Conservation (phyloP, 1,140 invertebrate genomes). For the Drosophila hydei region DNA sequence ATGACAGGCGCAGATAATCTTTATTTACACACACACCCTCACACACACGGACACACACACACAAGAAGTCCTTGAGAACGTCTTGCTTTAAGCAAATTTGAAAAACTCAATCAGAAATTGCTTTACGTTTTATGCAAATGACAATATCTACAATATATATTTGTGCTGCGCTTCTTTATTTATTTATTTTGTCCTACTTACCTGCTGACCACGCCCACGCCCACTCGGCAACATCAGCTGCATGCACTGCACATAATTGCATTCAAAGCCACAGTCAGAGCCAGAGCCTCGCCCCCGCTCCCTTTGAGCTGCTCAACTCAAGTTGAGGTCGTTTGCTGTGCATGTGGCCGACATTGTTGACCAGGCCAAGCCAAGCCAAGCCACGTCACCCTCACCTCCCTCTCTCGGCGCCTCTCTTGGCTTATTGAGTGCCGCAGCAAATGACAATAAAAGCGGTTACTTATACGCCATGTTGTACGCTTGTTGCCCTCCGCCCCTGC, state of each 20-base stretch:
- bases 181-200: constrained; percentile 72
- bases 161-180: constrained; percentile 39
- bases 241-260: constrained; percentile 75
- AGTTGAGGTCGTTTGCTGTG: constrained; percentile 33
- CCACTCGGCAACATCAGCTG: constrained; percentile 14
- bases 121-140: constrained; percentile 16
- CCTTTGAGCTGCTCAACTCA: background rate
- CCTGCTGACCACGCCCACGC: constrained; percentile 38
- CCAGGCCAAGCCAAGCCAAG: constrained; percentile 11
- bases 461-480: constrained; percentile 66
- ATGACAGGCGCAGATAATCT: constrained; percentile 65
- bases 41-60: constrained; percentile 28
- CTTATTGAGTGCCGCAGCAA: constrained; percentile 55
- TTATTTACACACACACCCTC: constrained; percentile 55
- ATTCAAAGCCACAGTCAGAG: constrained; percentile 61
- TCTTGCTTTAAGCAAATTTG: constrained; percentile 24
- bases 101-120: constrained; percentile 36
- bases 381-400: background rate
- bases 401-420: background rate
- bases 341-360: constrained; percentile 38
- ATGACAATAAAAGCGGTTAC: constrained; percentile 72
- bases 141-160: constrained; percentile 14
- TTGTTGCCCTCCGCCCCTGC: background rate
- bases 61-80: constrained; percentile 57
- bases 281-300: background rate